These are phyloP conservation scores for Dromaius novaehollandiae DNA, from an alignment of 2,113 vertebrate species.

Conservation along the genomic window DNA sequence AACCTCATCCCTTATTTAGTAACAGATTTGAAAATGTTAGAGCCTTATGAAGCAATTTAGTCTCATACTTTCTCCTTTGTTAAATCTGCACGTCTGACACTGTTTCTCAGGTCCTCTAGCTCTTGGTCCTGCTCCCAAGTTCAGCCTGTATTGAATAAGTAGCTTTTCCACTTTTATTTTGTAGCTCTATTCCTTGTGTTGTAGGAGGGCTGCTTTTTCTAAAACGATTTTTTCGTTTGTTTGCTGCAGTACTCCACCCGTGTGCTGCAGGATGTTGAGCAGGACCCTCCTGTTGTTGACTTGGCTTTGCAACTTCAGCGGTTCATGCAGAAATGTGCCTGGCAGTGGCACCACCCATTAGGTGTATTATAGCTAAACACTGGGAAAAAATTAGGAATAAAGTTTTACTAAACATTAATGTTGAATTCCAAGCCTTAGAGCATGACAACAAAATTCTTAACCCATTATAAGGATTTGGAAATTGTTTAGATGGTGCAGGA, in stretches of 20 bases:
- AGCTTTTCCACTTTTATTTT: background rate
- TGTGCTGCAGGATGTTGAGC: background rate
- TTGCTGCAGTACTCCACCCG: background rate
- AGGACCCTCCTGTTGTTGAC: background rate
- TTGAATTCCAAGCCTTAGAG: background rate
- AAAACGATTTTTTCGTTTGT: background rate
- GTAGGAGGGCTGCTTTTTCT: background rate
- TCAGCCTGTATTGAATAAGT: rapidly evolving
- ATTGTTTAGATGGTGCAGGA: background rate
- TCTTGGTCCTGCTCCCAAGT: background rate
- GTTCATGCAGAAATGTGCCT: background rate
- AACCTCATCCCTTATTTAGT: background rate
- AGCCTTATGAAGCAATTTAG: background rate
- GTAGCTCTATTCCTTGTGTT: background rate
- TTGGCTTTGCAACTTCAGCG: background rate
- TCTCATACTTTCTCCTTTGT: background rate
- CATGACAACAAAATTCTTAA: background rate
- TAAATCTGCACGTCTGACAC: rapidly evolving
- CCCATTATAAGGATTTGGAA: rapidly evolving
- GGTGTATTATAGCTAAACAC: background rate
- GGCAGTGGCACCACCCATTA: background rate
- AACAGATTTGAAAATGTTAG: background rate
- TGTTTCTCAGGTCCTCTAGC: background rate
- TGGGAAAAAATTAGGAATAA: background rate
- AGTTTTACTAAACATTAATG: background rate